Evolutionary conservation across 2,113 vertebrate genomes (phyloP).

Genomic region (Saimiri boliviensis): DNA sequence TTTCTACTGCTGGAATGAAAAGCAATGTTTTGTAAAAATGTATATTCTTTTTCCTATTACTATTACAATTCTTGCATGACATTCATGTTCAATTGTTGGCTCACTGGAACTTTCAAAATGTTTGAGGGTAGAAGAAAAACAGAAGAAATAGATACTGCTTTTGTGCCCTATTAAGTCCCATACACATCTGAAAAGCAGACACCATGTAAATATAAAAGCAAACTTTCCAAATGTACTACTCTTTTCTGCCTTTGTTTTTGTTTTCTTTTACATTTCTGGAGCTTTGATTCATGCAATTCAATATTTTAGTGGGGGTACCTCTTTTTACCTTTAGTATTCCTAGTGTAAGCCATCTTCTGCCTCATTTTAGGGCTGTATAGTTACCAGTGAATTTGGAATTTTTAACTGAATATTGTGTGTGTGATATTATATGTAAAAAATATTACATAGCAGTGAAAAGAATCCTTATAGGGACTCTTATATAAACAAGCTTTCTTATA

Average conservation of each 20-base stretch:
- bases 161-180: not conserved
- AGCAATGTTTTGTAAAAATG: slow-evolving; percentile 69
- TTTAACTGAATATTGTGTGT: not conserved
- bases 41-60: slow-evolving; percentile 66
- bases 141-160: not conserved
- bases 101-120: not conserved
- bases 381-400: not conserved
- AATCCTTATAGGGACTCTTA: not conserved
- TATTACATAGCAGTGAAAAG: not conserved
- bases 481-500: not conserved
- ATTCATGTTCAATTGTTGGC: slow-evolving; percentile 59
- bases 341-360: not conserved
- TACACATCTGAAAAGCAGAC: slow-evolving; percentile 33
- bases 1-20: slow-evolving; percentile 67
- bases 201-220: slow-evolving; percentile 31
- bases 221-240: not conserved
- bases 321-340: not conserved
- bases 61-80: slow-evolving; percentile 68
- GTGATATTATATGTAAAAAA: not conserved
- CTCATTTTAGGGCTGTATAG: not conserved
- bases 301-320: not conserved
- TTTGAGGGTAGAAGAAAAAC: not conserved
- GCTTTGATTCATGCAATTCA: not conserved
- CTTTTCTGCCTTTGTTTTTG: not conserved
- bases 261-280: slow-evolving; percentile 28